Percentiles rank a stretch among this genome's conserved stretches.
phyloP scores from a whole-genome alignment of 2,797 vertebrate species.

The Cetoscarus ocellatus region DNA sequence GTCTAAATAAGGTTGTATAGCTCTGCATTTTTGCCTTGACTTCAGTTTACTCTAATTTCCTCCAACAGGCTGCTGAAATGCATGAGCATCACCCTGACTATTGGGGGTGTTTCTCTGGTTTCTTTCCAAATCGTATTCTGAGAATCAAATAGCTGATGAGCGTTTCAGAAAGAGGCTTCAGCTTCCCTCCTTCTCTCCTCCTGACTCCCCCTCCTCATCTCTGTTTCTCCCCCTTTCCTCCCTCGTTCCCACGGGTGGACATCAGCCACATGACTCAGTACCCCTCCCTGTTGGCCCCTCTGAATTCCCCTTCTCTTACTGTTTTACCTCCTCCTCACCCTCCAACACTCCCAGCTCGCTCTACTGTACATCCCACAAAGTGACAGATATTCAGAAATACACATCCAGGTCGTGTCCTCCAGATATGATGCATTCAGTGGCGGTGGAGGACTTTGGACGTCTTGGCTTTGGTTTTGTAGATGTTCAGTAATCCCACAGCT shows the following conservation, averaged over 20 bases:
- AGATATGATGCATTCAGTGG: neutral
- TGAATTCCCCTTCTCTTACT: conserved; percentile 39
- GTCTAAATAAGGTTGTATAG: too few relatives aligned
- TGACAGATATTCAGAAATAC: neutral
- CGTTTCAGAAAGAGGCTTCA: conserved; percentile 30
- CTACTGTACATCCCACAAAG: neutral
- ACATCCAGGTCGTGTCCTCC: neutral
- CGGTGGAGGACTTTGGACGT: neutral
- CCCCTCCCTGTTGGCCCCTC: conserved; percentile 46
- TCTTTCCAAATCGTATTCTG: conserved; percentile 19
- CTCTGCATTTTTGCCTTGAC: too few relatives aligned
- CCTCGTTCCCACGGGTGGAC: conserved; percentile 59
- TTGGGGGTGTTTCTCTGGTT: conserved; percentile 1
- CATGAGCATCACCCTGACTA: neutral
- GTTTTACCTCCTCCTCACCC: conserved; percentile 19
- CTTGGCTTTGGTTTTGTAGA: neutral
- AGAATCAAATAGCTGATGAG: conserved; percentile 47
- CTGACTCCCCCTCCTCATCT: neutral
- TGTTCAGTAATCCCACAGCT: conserved; percentile 15
- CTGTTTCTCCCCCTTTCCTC: conserved; percentile 9
- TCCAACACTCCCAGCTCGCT: conserved; percentile 12
- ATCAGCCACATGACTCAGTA: conserved; percentile 52
- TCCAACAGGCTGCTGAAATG: neutral
- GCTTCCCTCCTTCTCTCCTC: conserved; percentile 10
- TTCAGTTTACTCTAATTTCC: conserved; percentile 5